Evolutionary conservation across 2,888 invertebrate genomes (phyloP).

Genomic region (Tenthredo distinguenda): DNA sequence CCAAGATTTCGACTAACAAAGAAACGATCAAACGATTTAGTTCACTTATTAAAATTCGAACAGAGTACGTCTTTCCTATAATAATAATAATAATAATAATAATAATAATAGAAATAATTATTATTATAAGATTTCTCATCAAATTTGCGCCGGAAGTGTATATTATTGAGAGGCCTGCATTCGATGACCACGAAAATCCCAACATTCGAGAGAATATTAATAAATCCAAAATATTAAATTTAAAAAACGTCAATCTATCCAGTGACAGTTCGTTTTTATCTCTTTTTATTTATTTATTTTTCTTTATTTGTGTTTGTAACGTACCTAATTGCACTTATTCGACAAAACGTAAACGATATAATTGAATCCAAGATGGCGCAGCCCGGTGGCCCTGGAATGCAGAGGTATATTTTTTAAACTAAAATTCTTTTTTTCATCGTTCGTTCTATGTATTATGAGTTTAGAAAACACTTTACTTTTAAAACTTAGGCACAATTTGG

Average conservation of each 20-base stretch:
- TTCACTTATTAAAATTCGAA: not conserved
- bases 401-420: slow-evolving; percentile 67
- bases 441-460: slow-evolving; percentile 62
- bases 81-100: slow-evolving; percentile 50
- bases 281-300: slow-evolving; percentile 54
- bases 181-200: slow-evolving; percentile 78
- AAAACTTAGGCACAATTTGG: slow-evolving; percentile 78
- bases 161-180: slow-evolving; percentile 71
- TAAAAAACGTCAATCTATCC: slow-evolving; percentile 74
- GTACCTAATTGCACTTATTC: slow-evolving; percentile 78
- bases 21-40: not conserved
- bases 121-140: slow-evolving; percentile 50
- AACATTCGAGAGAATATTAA: slow-evolving; percentile 67
- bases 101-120: slow-evolving; percentile 20
- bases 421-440: slow-evolving; percentile 47
- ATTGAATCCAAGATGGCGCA: slow-evolving; percentile 76
- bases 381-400: slow-evolving; percentile 74
- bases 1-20: slow-evolving; percentile 63
- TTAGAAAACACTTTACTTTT: slow-evolving; percentile 72
- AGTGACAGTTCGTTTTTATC: slow-evolving; percentile 71
- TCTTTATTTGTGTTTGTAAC: slow-evolving; percentile 60
- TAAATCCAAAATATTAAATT: slow-evolving; percentile 76
- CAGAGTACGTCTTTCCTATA: not conserved
- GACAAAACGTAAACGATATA: slow-evolving; percentile 74
- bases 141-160: slow-evolving; percentile 53